Evolutionary conservation across 2,888 invertebrate species (phyloP).

Genomic region (Candidula unifasciata): DNA sequence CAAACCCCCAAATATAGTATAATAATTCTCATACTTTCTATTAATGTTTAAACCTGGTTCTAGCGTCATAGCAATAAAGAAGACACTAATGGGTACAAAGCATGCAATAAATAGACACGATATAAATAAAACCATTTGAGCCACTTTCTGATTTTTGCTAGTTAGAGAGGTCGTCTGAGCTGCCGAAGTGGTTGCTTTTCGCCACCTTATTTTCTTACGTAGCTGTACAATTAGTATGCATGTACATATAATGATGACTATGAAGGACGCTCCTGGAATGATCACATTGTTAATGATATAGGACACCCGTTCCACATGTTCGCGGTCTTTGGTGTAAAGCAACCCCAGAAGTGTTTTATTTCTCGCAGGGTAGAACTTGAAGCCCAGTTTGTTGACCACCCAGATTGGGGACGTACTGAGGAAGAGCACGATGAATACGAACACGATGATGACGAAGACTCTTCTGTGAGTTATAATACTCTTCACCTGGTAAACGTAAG

Average conservation of each 20-base stretch:
- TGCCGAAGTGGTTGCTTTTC: not conserved
- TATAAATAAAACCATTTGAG: constrained; percentile 15
- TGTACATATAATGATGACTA: not conserved
- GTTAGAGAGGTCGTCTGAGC: not conserved
- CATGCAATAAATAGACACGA: not conserved
- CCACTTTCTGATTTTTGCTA: not conserved
- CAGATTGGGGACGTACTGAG: not conserved
- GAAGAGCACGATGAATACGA: not conserved
- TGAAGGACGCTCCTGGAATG: not conserved
- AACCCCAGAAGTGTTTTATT: constrained; percentile 5
- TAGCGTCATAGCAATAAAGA: not conserved
- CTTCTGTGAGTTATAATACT: not conserved
- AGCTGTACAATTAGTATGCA: not conserved
- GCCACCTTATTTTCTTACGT: not conserved
- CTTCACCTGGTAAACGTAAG: not conserved
- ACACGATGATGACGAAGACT: not conserved
- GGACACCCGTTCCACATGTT: not conserved
- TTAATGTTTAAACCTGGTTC: not conserved
- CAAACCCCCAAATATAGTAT: not conserved
- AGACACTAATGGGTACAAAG: not conserved
- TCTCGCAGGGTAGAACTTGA: not conserved
- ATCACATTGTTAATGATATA: not conserved
- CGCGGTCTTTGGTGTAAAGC: not conserved
- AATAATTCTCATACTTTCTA: not conserved
- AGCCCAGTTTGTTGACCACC: not conserved